phyloP scores from a whole-genome alignment of 1,140 invertebrate genomes.

The Anthonomus grandis region DNA sequence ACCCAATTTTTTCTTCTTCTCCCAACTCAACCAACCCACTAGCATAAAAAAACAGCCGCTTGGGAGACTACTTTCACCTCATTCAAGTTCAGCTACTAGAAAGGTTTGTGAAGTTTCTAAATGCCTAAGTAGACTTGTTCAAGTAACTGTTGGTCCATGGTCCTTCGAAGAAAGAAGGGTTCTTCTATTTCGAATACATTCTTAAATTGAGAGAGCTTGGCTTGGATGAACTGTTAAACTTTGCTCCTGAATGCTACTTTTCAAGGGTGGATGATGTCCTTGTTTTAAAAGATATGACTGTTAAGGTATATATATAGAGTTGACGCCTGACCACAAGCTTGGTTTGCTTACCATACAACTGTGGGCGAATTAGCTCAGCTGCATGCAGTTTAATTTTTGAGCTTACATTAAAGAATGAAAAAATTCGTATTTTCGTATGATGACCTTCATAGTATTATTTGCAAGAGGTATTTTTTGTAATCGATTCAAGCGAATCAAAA shows the following conservation, averaged over 20 bases:
- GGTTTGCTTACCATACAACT: too few species aligned
- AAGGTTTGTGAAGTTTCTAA: slow-evolving; percentile 28
- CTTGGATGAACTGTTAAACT: slow-evolving; percentile 14
- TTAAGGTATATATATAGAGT: slow-evolving; percentile 12
- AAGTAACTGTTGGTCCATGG: slow-evolving; percentile 5
- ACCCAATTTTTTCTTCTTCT: too few species aligned
- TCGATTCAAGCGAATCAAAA: too few species aligned
- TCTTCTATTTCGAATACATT: slow-evolving; percentile 23
- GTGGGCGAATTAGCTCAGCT: too few species aligned
- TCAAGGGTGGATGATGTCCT: slow-evolving; percentile 16
- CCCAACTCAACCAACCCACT: too few species aligned
- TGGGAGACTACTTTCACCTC: slow-evolving; percentile 29
- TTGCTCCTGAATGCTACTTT: slow-evolving; percentile 25
- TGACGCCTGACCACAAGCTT: too few species aligned
- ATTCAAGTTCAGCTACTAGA: neutral
- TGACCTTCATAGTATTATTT: too few species aligned
- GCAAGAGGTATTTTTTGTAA: too few species aligned
- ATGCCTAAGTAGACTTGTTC: slow-evolving; percentile 1
- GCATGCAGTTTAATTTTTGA: too few species aligned
- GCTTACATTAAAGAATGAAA: too few species aligned
- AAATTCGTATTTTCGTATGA: too few species aligned
- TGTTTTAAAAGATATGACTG: slow-evolving; percentile 26
- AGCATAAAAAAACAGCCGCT: slow-evolving; percentile 20
- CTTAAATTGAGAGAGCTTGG: slow-evolving; percentile 11
- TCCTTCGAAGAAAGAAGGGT: slow-evolving; percentile 25